Evolutionary conservation across 1,140 invertebrate species (phyloP), one percentile per base, ranked within the genome.

Genomic region (Zaprionus ornatus): DNA sequence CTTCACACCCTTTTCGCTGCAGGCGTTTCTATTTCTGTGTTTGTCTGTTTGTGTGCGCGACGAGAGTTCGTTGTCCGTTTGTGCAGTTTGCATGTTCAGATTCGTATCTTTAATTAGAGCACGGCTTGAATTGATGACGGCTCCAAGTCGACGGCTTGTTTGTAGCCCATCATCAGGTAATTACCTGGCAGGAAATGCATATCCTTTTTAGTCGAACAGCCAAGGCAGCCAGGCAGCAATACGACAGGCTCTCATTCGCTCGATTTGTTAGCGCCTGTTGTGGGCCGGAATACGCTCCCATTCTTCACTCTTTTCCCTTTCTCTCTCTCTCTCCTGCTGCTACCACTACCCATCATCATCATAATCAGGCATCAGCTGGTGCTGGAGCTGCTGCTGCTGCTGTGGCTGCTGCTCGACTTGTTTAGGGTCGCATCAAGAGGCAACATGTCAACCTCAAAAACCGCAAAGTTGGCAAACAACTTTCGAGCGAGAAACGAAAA

Each of bases 381-480:
- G 40, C 40, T 42, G 2, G 3, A 6, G 40, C 40, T 86, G 82
- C 82, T 73, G 64, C 65, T 40, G 37, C 35, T 37, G 40, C 40
- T 42, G 10, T 4, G 35, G 40, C 40, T 86, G 82, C 82, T 76
- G 64, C 65, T 62, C 35, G 72, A 83, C 71, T 80, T 88, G 84
- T 72, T 84, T 88, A 68, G 84, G 84, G 85, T 84, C 84, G 78
- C 85, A 90, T 88, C 83, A 90, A 81, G 78, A 87, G 84, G 85
- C 84, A 88, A 88, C 84, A 88, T 88, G 84, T 88, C 84, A 88
- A 90, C 84, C 84, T 81, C 85, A 88, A 88, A 87, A 88, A 88
- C 84, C 84, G 80, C 84, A 88, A 88, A 88, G 85, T 88, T 88
- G 85, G 85, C 84, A 88, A 86, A 88, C 87, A 88, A 88, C 80